Evolutionary conservation across 2,797 vertebrate species (phyloP).

Genomic region (Sebastiscus tertius): DNA sequence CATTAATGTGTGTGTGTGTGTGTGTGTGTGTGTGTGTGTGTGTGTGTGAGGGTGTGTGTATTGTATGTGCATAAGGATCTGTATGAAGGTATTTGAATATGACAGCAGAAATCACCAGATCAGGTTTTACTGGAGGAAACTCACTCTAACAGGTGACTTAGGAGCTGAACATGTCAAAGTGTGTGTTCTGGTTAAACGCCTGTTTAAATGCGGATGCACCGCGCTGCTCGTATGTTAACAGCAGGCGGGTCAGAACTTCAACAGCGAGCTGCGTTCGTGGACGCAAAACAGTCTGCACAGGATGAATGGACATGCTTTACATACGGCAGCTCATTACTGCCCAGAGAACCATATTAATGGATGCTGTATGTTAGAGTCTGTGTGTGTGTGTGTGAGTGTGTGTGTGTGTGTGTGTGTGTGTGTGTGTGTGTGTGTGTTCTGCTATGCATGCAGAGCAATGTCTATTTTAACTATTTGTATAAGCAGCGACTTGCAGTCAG

Average conservation of each 20-base stretch:
- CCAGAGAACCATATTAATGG: neutral
- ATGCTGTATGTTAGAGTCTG: neutral
- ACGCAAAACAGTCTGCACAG: neutral
- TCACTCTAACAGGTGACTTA: neutral
- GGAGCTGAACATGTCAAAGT: neutral
- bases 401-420: neutral
- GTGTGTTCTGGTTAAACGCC: neutral
- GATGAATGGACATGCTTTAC: slow-evolving; percentile 10
- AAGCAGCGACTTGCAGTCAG: no score
- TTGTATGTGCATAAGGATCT: neutral
- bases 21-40: slow-evolving; percentile 4
- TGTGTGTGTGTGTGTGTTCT: neutral
- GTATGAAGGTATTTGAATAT: neutral
- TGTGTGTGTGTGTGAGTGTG: no score
- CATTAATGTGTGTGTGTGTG: neutral
- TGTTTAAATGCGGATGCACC: neutral
- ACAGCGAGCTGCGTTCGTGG: no score
- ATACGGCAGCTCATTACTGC: slow-evolving; percentile 25
- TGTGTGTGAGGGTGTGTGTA: neutral
- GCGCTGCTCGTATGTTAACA: neutral
- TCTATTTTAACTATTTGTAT: neutral
- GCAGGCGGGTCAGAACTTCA: neutral
- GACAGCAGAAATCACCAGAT: neutral
- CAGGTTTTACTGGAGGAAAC: neutral
- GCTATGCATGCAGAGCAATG: neutral